These are phyloP conservation scores for Archocentrus centrarchus DNA, from an alignment of 2,113 vertebrate species.

Conservation along the genomic window DNA sequence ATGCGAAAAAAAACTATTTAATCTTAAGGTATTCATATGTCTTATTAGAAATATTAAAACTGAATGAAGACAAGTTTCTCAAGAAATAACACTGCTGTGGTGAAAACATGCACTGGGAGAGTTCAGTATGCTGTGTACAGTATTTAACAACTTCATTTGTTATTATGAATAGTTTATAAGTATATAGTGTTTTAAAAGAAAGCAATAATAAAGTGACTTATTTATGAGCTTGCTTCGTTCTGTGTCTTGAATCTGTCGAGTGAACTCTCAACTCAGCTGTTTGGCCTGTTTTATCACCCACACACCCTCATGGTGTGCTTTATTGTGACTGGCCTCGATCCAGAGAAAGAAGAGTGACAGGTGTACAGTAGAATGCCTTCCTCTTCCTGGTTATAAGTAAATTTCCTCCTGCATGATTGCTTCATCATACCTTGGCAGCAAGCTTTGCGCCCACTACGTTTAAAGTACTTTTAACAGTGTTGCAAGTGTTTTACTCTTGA, in stretches of 20 bases:
- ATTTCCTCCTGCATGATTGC: constrained; percentile 37
- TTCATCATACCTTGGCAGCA: constrained; percentile 22
- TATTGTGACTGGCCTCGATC: constrained; percentile 78
- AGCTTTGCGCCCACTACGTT: constrained; percentile 32
- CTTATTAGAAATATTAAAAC: constrained; percentile 76
- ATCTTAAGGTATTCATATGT: constrained; percentile 87
- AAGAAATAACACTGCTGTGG: constrained; percentile 82
- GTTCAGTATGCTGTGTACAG: constrained; percentile 90
- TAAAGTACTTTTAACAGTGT: constrained; percentile 38
- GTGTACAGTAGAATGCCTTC: constrained; percentile 56
- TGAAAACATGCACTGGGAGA: constrained; percentile 94
- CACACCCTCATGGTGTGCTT: constrained; percentile 78
- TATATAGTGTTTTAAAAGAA: constrained; percentile 84
- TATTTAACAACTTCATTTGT: constrained; percentile 93
- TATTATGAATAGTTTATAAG: constrained; percentile 88
- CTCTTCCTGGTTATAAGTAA: constrained; percentile 73
- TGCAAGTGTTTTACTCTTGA: constrained; percentile 47
- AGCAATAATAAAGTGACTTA: constrained; percentile 94
- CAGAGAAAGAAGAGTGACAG: constrained; percentile 75
- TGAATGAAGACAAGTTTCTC: constrained; percentile 77
- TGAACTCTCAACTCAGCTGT: constrained; percentile 75
- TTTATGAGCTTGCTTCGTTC: constrained; percentile 86
- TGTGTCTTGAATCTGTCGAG: constrained; percentile 60
- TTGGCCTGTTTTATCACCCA: constrained; percentile 81
- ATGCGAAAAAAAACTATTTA: constrained; percentile 89